Conservation (phyloP, 2,797 vertebrate species). For the Phylloscopus collybita region DNA sequence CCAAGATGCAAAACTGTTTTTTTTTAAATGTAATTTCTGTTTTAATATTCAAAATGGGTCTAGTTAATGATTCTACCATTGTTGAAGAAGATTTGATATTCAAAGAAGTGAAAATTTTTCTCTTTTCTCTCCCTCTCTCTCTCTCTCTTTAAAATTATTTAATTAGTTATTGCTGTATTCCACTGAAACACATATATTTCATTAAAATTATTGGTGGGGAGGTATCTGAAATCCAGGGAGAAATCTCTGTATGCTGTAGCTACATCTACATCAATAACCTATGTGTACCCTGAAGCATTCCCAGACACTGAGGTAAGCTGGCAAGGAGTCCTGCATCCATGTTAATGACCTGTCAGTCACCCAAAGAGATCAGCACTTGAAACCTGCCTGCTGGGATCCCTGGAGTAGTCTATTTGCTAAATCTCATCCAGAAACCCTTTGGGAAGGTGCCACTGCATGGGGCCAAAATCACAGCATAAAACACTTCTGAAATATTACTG, state of each 20-base stretch:
- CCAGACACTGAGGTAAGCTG: neutral
- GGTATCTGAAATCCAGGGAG: neutral
- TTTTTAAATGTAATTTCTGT: neutral
- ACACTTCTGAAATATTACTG: neutral
- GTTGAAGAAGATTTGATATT: neutral
- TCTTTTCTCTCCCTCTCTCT: neutral
- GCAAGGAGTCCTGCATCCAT: neutral
- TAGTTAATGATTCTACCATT: neutral
- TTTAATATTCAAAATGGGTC: neutral
- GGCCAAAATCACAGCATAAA: neutral
- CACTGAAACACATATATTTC: neutral
- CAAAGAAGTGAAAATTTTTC: neutral
- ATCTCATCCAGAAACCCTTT: neutral
- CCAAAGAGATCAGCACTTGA: neutral
- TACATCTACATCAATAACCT: neutral
- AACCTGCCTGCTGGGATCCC: neutral
- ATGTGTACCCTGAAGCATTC: neutral
- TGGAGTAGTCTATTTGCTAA: neutral
- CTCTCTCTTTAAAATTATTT: neutral
- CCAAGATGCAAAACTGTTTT: neutral
- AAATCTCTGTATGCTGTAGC: neutral
- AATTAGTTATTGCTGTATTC: neutral
- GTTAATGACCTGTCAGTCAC: constrained; percentile 20
- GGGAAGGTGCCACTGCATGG: neutral
- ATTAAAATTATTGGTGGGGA: neutral